These are phyloP conservation scores for Brachionichthys hirsutus DNA, from an alignment of 2,113 vertebrate genomes.

Conservation along the genomic window DNA sequence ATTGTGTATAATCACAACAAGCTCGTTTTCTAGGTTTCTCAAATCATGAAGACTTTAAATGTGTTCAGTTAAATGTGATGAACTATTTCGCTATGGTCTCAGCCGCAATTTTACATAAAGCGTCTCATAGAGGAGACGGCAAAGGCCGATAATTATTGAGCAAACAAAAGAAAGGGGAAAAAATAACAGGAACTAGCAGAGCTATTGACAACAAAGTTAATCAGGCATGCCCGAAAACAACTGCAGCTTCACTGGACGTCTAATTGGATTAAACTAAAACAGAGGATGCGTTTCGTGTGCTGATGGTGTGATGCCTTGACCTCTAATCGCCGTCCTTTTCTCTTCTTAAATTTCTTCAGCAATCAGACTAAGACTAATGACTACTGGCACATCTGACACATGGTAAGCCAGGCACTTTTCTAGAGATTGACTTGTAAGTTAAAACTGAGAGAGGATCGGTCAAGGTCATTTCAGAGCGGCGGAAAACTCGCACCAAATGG, in stretches of 20 bases:
- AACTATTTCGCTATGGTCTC: background rate
- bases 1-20: background rate
- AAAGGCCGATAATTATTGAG: slow-evolving; percentile 40
- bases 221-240: slow-evolving; percentile 72
- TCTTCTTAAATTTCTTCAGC: slow-evolving; percentile 62
- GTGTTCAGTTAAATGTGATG: too few relatives aligned
- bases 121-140: slow-evolving; percentile 17
- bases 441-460: slow-evolving; percentile 59
- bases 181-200: slow-evolving; percentile 52
- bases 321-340: slow-evolving; percentile 64
- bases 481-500: slow-evolving; percentile 64
- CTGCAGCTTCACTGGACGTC: slow-evolving; percentile 70
- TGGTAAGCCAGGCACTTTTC: slow-evolving; percentile 54
- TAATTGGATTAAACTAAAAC: slow-evolving; percentile 78
- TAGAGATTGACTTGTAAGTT: slow-evolving; percentile 62
- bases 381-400: slow-evolving; percentile 65
- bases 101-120: slow-evolving; percentile 15
- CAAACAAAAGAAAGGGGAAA: slow-evolving; percentile 46
- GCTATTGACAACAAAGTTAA: slow-evolving; percentile 71
- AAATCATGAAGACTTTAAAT: too few relatives aligned
- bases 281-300: slow-evolving; percentile 63
- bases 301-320: slow-evolving; percentile 69
- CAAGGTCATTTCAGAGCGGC: slow-evolving; percentile 58
- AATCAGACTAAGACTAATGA: slow-evolving; percentile 71
- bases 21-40: background rate